Conservation (phyloP, 1,140 invertebrate genomes). For the Olivierus martensii region DNA sequence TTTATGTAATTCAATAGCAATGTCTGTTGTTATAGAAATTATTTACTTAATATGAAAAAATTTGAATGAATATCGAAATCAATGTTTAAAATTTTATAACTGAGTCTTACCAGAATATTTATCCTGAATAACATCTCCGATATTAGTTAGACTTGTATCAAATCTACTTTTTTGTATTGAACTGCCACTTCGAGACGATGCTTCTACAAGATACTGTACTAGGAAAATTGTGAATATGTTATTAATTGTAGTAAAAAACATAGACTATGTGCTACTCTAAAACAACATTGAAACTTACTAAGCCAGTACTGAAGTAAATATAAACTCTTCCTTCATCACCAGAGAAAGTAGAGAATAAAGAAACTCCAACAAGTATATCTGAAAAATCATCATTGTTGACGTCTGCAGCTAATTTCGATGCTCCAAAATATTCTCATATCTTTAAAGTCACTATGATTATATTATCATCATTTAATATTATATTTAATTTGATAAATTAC, state of each 20-base stretch:
- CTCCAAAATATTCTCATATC: conserved; percentile 59
- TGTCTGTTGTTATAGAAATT: conserved; percentile 23
- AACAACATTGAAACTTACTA: no score
- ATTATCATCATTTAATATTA: no score
- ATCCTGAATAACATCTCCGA: conserved; percentile 37
- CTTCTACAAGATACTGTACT: conserved; percentile 1
- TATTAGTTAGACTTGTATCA: conserved; percentile 30
- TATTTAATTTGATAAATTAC: no score
- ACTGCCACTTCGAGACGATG: conserved; percentile 7
- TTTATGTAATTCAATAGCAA: conserved; percentile 32
- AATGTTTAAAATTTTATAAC: no score
- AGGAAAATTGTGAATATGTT: neutral
- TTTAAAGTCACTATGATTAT: neutral
- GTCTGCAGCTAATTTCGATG: conserved; percentile 48
- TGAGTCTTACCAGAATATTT: conserved; percentile 31
- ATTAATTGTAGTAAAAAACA: neutral
- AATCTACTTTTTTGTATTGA: conserved; percentile 27
- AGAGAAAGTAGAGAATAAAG: conserved; percentile 37
- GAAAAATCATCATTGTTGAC: conserved; percentile 51
- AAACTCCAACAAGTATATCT: conserved; percentile 65
- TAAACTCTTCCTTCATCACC: conserved; percentile 41
- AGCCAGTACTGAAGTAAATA: conserved; percentile 35
- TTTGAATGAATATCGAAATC: no score
- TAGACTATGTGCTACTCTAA: no score
- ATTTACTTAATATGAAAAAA: no score